phyloP scores from a whole-genome alignment of 2,888 invertebrate species.

The Antheraea yamamai region DNA sequence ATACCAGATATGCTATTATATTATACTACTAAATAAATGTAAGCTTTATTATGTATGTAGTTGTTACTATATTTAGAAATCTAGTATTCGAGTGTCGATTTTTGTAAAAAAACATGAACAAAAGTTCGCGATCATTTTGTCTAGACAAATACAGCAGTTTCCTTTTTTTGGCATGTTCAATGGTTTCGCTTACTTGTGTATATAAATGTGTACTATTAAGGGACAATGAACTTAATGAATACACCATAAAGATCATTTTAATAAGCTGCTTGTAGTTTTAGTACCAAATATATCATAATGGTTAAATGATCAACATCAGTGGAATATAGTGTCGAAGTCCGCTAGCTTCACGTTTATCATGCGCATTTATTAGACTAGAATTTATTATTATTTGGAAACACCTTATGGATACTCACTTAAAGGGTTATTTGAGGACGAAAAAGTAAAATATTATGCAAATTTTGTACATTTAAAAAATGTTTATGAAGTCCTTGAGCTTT shows the following conservation, averaged over 20 bases:
- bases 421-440: too few relatives aligned
- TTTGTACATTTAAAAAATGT: too few relatives aligned
- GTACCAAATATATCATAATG: neutral
- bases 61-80: neutral
- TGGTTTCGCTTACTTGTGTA: neutral
- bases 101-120: neutral
- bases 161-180: neutral
- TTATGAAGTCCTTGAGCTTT: too few relatives aligned
- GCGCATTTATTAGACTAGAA: neutral
- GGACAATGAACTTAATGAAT: neutral
- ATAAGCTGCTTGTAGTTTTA: too few relatives aligned
- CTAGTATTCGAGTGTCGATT: neutral
- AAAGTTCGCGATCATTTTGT: neutral
- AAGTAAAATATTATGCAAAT: too few relatives aligned
- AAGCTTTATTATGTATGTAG: slow-evolving; percentile 4
- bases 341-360: neutral
- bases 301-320: neutral
- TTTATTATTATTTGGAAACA: neutral
- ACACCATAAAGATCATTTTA: neutral
- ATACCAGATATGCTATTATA: slow-evolving; percentile 40
- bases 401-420: too few relatives aligned
- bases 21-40: neutral
- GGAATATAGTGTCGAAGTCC: neutral
- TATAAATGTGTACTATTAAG: neutral
- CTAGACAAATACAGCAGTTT: neutral